phyloP scores from a whole-genome alignment of 2,888 invertebrate genomes.

The Odontocolon sp. region DNA sequence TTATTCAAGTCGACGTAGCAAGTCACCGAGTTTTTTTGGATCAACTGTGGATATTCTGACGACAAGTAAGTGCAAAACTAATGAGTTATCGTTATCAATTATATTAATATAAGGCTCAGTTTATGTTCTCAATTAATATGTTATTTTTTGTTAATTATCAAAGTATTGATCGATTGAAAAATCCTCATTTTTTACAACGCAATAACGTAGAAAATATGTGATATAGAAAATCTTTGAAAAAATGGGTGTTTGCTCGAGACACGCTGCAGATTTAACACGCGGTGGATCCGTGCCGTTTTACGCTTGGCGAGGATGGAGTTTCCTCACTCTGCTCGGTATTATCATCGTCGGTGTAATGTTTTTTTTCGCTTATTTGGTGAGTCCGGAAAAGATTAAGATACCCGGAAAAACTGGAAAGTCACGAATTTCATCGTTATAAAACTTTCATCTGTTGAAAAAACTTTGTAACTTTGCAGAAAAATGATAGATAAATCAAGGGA shows the following conservation, averaged over 20 bases:
- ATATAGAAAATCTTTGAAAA: slow-evolving; percentile 2
- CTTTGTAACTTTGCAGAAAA: slow-evolving; percentile 30
- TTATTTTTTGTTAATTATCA: no score
- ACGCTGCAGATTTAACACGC: slow-evolving; percentile 32
- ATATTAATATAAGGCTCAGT: slow-evolving; percentile 23
- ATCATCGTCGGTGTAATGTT: slow-evolving; percentile 58
- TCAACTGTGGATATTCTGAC: no score
- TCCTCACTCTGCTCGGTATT: slow-evolving; percentile 65
- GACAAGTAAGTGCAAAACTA: no score
- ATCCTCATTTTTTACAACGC: no score
- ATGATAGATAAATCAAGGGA: no score
- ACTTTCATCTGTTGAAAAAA: not conserved
- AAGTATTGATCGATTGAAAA: no score
- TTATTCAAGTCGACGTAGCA: no score
- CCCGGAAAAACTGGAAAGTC: not conserved
- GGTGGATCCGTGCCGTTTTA: slow-evolving; percentile 55
- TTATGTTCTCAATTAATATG: no score
- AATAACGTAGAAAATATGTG: not conserved
- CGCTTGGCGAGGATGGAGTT: slow-evolving; percentile 69
- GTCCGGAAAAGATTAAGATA: not conserved
- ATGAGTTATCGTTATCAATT: slow-evolving; percentile 47
- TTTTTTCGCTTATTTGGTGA: slow-evolving; percentile 59
- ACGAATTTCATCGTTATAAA: not conserved
- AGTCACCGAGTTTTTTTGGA: no score
- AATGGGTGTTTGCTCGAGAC: slow-evolving; percentile 56